Percentiles rank a stretch among this genome's conserved stretches.
phyloP scores from a whole-genome alignment of 2,797 vertebrate genomes.

The Sebastes steindachneri region DNA sequence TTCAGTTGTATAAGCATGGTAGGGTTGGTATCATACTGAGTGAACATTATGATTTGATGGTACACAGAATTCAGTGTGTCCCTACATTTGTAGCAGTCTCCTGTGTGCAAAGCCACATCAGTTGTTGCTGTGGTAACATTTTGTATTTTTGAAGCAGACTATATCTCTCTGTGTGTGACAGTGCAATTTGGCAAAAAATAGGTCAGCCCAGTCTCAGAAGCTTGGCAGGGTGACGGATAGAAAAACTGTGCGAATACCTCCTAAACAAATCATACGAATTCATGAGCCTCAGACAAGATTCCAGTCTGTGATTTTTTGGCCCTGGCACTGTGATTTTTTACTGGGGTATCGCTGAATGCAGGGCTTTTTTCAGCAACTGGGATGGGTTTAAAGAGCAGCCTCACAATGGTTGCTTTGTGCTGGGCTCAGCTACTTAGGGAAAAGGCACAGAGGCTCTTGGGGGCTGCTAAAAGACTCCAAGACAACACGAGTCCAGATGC shows the following conservation, averaged over 20 bases:
- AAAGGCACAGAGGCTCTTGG: conserved; percentile 68
- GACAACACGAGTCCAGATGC: conserved; percentile 68
- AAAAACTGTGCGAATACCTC: conserved; percentile 70
- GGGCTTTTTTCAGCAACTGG: conserved; percentile 70
- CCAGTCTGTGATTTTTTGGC: conserved; percentile 83
- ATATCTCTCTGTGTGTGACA: conserved; percentile 40
- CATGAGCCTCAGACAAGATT: conserved; percentile 72
- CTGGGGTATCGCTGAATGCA: conserved; percentile 64
- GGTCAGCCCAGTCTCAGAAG: conserved; percentile 51
- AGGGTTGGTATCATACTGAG: not conserved
- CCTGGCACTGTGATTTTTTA: conserved; percentile 68
- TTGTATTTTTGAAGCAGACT: conserved; percentile 14
- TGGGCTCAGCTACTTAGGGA: conserved; percentile 70
- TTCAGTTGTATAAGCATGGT: not conserved
- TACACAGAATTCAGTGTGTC: not conserved
- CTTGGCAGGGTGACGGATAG: conserved; percentile 51
- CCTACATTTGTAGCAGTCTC: not conserved
- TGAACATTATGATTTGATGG: not conserved
- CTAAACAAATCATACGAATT: conserved; percentile 73
- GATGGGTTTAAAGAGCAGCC: conserved; percentile 74
- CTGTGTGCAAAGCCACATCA: conserved; percentile 3
- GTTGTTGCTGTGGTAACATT: conserved; percentile 16
- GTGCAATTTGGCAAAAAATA: conserved; percentile 63
- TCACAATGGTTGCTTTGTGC: conserved; percentile 83
- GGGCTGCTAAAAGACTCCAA: conserved; percentile 57